These are phyloP conservation scores for Chaetodon trifascialis DNA, from an alignment of 2,113 vertebrate species.

Conservation along the genomic window DNA sequence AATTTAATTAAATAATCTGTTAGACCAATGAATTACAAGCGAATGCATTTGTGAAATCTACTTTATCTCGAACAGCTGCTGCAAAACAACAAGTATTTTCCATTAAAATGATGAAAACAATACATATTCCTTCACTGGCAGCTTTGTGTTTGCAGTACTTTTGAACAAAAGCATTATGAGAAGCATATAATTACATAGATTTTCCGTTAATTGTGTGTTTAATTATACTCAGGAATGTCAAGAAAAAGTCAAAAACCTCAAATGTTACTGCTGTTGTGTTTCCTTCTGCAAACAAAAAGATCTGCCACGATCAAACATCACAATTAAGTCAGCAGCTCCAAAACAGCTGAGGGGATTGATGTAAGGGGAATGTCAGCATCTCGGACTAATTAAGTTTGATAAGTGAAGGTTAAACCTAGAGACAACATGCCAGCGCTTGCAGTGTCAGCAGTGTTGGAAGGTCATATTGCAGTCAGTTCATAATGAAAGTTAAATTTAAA, in stretches of 20 bases:
- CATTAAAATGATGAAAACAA: background rate
- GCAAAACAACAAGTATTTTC: background rate
- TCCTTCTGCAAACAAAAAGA: background rate
- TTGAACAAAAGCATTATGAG: background rate
- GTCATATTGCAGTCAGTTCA: background rate
- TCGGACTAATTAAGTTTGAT: background rate
- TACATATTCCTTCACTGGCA: background rate
- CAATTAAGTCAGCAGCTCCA: background rate
- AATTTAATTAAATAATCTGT: background rate
- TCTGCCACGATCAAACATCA: background rate
- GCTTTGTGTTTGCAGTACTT: background rate
- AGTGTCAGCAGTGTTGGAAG: slow-evolving; percentile 14
- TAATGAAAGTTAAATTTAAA: slow-evolving; percentile 23
- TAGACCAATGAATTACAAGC: background rate
- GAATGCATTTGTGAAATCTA: background rate
- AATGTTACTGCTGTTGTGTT: background rate
- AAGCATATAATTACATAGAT: background rate
- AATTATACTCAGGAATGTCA: background rate
- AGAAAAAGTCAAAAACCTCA: background rate
- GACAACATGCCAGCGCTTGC: background rate
- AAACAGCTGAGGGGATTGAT: background rate
- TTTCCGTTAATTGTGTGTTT: background rate
- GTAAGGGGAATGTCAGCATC: background rate
- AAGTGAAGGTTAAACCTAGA: background rate
- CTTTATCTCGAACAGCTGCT: background rate